phyloP scores from a whole-genome alignment of 2,113 vertebrate species.

The Cathartes aura region DNA sequence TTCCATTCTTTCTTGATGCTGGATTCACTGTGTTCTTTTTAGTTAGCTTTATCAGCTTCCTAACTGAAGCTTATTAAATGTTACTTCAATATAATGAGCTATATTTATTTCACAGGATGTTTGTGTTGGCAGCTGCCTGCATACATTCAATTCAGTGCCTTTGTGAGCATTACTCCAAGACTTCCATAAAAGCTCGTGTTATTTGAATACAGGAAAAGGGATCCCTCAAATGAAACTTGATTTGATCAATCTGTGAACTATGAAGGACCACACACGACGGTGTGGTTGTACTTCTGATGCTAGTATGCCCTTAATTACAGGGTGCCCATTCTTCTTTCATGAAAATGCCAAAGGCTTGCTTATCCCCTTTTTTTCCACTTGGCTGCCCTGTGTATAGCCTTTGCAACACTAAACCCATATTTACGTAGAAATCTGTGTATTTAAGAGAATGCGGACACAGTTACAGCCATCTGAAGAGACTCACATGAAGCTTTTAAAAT shows the following conservation, averaged over 20 bases:
- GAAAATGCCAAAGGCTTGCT: not conserved
- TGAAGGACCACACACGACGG: not conserved
- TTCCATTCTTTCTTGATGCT: not conserved
- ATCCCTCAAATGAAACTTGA: not conserved
- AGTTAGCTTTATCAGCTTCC: conserved; percentile 1
- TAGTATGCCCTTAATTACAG: not conserved
- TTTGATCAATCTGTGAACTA: not conserved
- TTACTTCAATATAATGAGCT: conserved; percentile 12
- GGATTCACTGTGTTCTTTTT: not conserved
- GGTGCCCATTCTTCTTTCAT: not conserved
- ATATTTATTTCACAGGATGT: conserved; percentile 31
- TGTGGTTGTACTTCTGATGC: not conserved
- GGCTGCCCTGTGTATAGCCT: not conserved
- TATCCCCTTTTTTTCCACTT: not conserved
- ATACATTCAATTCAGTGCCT: not conserved
- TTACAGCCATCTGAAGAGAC: not conserved
- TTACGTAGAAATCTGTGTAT: not conserved
- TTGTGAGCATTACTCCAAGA: not conserved
- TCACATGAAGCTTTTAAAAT: not conserved
- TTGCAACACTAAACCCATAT: not conserved
- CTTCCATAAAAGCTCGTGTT: not conserved
- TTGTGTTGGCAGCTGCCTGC: conserved; percentile 10
- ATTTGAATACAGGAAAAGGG: not conserved
- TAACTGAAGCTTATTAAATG: not conserved
- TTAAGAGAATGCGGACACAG: not conserved